Evolutionary conservation across 2,113 vertebrate species (phyloP).

Genomic region (Trematocara zebra): DNA sequence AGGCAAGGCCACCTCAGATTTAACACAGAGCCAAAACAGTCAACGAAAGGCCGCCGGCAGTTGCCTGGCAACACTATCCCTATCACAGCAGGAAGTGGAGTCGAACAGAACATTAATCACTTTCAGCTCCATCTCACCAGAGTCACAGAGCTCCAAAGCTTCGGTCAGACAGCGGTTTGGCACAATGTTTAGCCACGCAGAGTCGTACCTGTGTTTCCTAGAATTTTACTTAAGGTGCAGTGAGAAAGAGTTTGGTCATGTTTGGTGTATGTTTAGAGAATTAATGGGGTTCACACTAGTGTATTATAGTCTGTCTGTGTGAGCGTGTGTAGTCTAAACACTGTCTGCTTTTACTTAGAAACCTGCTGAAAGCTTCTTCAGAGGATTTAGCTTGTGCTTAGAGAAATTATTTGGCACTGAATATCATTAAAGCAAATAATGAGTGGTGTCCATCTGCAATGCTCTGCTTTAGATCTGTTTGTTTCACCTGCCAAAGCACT

Average conservation of each 20-base stretch:
- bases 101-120: constrained; percentile 66
- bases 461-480: not conserved
- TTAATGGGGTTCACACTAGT: not conserved
- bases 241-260: not conserved
- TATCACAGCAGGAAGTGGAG: constrained; percentile 63
- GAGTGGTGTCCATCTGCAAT: not conserved
- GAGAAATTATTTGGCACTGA: not conserved
- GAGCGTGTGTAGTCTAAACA: not conserved
- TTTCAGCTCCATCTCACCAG: constrained; percentile 52
- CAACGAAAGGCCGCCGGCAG: constrained; percentile 59
- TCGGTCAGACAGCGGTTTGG: constrained; percentile 33
- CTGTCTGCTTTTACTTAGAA: not conserved
- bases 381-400: not conserved
- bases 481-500: not conserved
- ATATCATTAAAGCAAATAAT: not conserved
- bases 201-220: not conserved
- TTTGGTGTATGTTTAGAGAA: not conserved
- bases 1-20: constrained; percentile 46
- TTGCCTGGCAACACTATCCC: constrained; percentile 73
- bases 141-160: constrained; percentile 5
- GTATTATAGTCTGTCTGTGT: not conserved
- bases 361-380: not conserved
- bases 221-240: not conserved
- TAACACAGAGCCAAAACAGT: constrained; percentile 51
- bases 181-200: not conserved